Conservation (phyloP, 2,888 invertebrate species). For the Leucophora obtusa region DNA sequence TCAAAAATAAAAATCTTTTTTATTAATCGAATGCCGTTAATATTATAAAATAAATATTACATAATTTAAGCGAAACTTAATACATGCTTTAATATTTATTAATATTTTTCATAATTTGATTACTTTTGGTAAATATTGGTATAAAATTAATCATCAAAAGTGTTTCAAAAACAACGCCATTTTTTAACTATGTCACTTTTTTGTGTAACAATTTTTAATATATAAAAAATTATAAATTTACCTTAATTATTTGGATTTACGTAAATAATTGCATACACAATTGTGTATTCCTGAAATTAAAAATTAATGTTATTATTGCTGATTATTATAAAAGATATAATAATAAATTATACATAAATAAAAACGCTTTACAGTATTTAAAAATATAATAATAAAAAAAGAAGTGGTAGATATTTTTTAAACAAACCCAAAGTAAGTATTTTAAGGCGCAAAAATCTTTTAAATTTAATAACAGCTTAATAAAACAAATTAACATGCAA, state of each 20-base stretch:
- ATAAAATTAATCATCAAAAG: not conserved
- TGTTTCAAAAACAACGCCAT: constrained; percentile 24
- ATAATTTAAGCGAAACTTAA: too few species aligned
- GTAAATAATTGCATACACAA: constrained; percentile 9
- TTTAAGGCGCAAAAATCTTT: too few species aligned
- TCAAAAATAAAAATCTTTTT: not conserved
- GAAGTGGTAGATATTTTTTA: too few species aligned
- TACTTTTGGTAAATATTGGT: not conserved
- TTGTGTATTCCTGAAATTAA: constrained; percentile 10
- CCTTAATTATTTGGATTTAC: constrained; percentile 20
- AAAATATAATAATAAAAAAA: constrained; percentile 23
- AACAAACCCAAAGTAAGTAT: too few species aligned
- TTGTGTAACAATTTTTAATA: constrained; percentile 17
- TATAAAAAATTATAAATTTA: not conserved
- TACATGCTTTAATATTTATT: not conserved
- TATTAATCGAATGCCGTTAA: too few species aligned
- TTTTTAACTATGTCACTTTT: constrained; percentile 12
- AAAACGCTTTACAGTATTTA: constrained; percentile 59
- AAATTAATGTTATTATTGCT: constrained; percentile 25
- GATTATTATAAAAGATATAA: not conserved
- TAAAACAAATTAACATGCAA: too few species aligned
- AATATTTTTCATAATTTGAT: not conserved
- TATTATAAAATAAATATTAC: too few species aligned
- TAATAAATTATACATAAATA: constrained; percentile 14
- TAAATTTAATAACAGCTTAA: too few species aligned